Conservation (phyloP, 2,113 vertebrate genomes). For the Tachysurus vachellii region DNA sequence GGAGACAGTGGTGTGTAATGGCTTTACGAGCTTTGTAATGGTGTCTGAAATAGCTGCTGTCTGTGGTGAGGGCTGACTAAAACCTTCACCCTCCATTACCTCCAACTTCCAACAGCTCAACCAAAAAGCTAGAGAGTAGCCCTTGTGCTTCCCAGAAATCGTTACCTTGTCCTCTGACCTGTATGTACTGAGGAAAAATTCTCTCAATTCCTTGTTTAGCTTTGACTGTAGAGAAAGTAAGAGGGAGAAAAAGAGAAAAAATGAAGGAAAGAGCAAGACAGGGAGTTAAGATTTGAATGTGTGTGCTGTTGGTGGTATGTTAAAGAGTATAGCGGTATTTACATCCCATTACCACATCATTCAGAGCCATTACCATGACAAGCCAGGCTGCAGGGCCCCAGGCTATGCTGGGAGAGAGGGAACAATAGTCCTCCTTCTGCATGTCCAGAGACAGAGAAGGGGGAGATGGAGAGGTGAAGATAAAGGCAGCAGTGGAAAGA, state of each 20-base stretch:
- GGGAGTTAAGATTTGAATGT: conserved; percentile 46
- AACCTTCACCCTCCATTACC: conserved; percentile 53
- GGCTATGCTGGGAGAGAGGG: conserved; percentile 41
- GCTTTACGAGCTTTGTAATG: conserved; percentile 51
- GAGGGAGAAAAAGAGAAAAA: conserved; percentile 5
- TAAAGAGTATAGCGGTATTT: conserved; percentile 58
- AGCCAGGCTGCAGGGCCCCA: conserved; percentile 48
- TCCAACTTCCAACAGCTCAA: conserved; percentile 31
- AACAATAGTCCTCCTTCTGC: conserved; percentile 56
- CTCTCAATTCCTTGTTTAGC: conserved; percentile 30
- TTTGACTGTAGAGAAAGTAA: conserved; percentile 7
- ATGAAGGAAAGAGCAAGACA: conserved; percentile 21
- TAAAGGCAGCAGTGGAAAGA: conserved; percentile 28
- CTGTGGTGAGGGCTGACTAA: conserved; percentile 47
- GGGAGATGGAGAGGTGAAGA: conserved; percentile 34
- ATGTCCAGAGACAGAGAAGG: conserved; percentile 33
- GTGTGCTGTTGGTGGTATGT: conserved; percentile 56
- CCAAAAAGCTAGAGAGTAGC: conserved; percentile 13
- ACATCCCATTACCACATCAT: conserved; percentile 62
- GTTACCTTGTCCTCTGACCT: conserved; percentile 27
- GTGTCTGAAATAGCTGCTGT: conserved; percentile 56
- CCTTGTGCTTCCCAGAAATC: conserved; percentile 25
- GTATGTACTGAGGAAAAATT: conserved; percentile 29
- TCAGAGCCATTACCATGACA: conserved; percentile 62
- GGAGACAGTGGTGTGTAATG: conserved; percentile 52